These are phyloP conservation scores for Brenthis ino DNA, from an alignment of 2,888 invertebrate species.

Conservation along the genomic window DNA sequence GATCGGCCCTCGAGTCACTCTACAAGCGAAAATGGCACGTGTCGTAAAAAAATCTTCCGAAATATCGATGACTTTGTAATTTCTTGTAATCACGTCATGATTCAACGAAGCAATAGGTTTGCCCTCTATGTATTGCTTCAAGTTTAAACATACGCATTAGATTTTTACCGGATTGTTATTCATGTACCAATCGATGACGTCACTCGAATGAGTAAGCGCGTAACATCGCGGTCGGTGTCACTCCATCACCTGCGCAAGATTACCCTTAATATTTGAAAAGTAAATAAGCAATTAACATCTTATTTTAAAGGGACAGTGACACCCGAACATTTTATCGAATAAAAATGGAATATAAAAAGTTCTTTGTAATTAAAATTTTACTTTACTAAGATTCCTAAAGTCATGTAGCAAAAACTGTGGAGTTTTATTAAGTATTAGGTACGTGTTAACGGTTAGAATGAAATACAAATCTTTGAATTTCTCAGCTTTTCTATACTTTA, in stretches of 20 bases:
- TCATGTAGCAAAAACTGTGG: too few species aligned
- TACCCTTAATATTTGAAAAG: constrained; percentile 24
- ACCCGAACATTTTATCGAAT: constrained; percentile 1
- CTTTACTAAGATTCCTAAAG: too few species aligned
- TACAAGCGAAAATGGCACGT: constrained; percentile 1
- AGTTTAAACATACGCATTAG: constrained; percentile 43
- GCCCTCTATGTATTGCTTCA: constrained; percentile 37
- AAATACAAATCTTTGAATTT: too few species aligned
- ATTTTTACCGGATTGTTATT: constrained; percentile 68
- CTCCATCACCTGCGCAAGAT: constrained; percentile 21
- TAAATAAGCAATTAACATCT: constrained; percentile 15
- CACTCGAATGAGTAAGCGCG: constrained; percentile 69
- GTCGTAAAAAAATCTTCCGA: constrained; percentile 33
- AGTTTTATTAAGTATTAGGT: too few species aligned
- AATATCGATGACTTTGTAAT: constrained; percentile 41
- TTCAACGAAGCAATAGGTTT: constrained; percentile 43
- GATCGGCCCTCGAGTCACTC: constrained; percentile 28
- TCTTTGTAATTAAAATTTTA: too few species aligned
- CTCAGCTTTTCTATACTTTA: too few species aligned
- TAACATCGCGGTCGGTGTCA: constrained; percentile 48
- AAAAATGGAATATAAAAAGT: too few species aligned
- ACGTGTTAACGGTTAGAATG: too few species aligned
- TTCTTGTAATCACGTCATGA: constrained; percentile 44
- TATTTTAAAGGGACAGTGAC: constrained; percentile 14
- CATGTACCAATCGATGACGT: constrained; percentile 74